Percentiles rank a stretch among this genome's conserved stretches.
Evolutionary conservation across 2,888 invertebrate genomes (phyloP).

Genomic region (Parnassius apollo): DNA sequence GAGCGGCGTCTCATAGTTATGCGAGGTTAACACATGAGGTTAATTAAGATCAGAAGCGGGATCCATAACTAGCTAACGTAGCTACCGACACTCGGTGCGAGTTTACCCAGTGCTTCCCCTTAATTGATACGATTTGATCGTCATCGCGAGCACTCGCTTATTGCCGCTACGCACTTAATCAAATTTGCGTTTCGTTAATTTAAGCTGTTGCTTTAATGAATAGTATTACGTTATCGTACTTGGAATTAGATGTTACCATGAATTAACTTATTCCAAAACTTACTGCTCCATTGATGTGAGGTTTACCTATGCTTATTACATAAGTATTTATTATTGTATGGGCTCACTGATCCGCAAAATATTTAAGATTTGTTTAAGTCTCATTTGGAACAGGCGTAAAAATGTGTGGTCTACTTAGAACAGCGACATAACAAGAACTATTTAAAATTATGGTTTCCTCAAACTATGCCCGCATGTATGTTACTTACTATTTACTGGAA

Average conservation of each 20-base stretch:
- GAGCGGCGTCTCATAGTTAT: slow-evolving; percentile 61
- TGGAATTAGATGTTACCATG: background rate
- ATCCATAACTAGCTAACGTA: slow-evolving; percentile 66
- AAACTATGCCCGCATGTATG: slow-evolving; percentile 18
- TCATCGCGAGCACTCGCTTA: slow-evolving; percentile 53
- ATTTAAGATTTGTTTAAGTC: background rate
- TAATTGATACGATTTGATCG: slow-evolving; percentile 76
- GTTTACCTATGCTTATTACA: no score
- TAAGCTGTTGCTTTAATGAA: slow-evolving; percentile 25
- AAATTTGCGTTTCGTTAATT: slow-evolving; percentile 38
- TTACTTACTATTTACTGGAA: slow-evolving; percentile 15
- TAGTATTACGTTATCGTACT: slow-evolving; percentile 6
- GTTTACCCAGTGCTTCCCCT: slow-evolving; percentile 63
- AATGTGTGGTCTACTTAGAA: slow-evolving; percentile 7
- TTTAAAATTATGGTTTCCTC: slow-evolving; percentile 15
- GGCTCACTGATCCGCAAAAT: background rate
- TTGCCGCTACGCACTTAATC: slow-evolving; percentile 50
- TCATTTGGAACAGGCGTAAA: background rate
- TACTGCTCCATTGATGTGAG: background rate
- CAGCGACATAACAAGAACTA: slow-evolving; percentile 9
- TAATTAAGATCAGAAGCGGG: slow-evolving; percentile 75
- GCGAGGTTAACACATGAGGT: slow-evolving; percentile 76
- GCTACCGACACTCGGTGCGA: slow-evolving; percentile 55
- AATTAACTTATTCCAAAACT: background rate
- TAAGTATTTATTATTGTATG: no score